Conservation (phyloP, 2,113 vertebrate genomes). For the Phylloscopus trochiloides region DNA sequence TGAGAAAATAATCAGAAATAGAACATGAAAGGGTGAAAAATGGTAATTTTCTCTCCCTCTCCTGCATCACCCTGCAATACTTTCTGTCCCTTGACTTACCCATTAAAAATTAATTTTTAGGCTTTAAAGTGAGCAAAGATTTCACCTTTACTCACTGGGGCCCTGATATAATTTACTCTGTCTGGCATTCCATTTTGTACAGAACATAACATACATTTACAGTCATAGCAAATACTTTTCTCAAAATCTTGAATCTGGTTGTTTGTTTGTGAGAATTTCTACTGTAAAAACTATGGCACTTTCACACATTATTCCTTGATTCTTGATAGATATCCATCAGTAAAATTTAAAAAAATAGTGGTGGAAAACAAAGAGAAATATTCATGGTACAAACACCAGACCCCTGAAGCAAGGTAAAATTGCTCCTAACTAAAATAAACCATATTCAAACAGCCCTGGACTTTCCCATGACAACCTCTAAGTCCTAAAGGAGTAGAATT, state of each 20-base stretch:
- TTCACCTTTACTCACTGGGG: neutral
- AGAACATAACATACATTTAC: neutral
- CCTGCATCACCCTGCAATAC: neutral
- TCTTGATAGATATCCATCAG: neutral
- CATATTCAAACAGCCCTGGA: neutral
- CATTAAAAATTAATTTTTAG: neutral
- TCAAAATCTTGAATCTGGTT: neutral
- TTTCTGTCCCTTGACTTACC: neutral
- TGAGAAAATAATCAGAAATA: slow-evolving; percentile 15
- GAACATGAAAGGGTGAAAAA: neutral
- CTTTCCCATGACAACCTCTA: slow-evolving; percentile 25
- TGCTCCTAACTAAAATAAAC: neutral
- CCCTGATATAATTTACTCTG: neutral
- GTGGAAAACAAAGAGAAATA: neutral
- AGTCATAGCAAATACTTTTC: neutral
- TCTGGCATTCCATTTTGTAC: neutral
- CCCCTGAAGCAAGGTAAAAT: neutral
- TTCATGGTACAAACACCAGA: neutral
- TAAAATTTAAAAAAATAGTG: neutral
- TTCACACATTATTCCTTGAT: neutral
- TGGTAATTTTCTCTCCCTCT: neutral
- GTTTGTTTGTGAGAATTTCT: neutral
- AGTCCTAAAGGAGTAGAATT: neutral
- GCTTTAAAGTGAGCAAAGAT: neutral
- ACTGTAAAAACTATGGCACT: neutral